These are phyloP conservation scores for Psettodes erumei DNA, from an alignment of 2,113 vertebrate species.

Conservation along the genomic window DNA sequence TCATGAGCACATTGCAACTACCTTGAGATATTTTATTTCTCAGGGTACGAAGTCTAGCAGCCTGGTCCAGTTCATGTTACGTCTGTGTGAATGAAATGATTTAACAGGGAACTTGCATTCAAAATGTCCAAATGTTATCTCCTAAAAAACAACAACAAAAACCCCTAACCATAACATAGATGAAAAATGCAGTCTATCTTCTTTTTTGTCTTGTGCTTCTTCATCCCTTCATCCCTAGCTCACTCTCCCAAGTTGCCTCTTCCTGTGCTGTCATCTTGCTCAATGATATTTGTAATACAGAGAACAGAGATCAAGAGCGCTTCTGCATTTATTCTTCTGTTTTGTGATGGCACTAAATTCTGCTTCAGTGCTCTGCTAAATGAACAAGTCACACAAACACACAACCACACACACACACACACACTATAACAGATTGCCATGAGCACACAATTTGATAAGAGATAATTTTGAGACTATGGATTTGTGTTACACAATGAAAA, in stretches of 20 bases:
- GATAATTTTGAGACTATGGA: slow-evolving; percentile 69
- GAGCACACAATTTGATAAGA: slow-evolving; percentile 50
- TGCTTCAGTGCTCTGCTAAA: slow-evolving; percentile 51
- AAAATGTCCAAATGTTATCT: slow-evolving; percentile 18
- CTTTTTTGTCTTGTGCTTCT: background rate
- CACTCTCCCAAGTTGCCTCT: slow-evolving; percentile 13
- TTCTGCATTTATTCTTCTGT: slow-evolving; percentile 53
- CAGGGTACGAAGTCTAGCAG: background rate
- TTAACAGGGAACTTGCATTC: slow-evolving; percentile 15
- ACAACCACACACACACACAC: background rate
- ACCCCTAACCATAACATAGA: no score
- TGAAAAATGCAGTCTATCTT: slow-evolving; percentile 15
- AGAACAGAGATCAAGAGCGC: slow-evolving; percentile 54
- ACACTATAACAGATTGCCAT: slow-evolving; percentile 54
- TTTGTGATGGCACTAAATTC: slow-evolving; percentile 67
- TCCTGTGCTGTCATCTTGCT: slow-evolving; percentile 41
- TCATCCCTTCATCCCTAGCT: slow-evolving; percentile 6
- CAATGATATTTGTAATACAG: slow-evolving; percentile 29
- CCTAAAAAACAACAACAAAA: slow-evolving; percentile 21
- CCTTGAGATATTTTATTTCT: background rate
- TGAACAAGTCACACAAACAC: slow-evolving; percentile 44
- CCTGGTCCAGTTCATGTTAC: slow-evolving; percentile 1
- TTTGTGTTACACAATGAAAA: slow-evolving; percentile 59
- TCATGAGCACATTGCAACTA: slow-evolving; percentile 27
- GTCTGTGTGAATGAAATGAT: slow-evolving; percentile 13